phyloP scores from a whole-genome alignment of 2,888 invertebrate genomes.

The Synanthedon myopaeformis region DNA sequence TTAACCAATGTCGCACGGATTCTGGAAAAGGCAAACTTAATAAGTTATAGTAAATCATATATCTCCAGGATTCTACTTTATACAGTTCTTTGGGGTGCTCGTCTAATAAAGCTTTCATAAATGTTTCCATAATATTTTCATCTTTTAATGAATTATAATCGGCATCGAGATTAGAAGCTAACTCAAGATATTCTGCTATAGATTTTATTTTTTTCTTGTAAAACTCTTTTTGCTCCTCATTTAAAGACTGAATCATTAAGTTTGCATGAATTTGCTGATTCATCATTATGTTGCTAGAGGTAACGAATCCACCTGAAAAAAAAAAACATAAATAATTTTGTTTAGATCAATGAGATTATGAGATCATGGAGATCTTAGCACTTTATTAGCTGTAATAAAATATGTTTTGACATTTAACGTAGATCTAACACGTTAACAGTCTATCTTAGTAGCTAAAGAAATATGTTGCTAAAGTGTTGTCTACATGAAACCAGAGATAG shows the following conservation, averaged over 20 bases:
- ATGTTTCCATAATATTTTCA: slow-evolving; percentile 68
- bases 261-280: slow-evolving; percentile 72
- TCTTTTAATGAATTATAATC: slow-evolving; percentile 65
- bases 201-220: slow-evolving; percentile 76
- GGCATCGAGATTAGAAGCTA: slow-evolving; percentile 42
- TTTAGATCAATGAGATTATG: too few species aligned
- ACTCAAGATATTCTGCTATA: slow-evolving; percentile 71
- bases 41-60: slow-evolving; percentile 73
- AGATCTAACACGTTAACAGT: too few species aligned
- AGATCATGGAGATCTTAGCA: too few species aligned
- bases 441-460: too few species aligned
- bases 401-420: too few species aligned
- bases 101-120: slow-evolving; percentile 73
- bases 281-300: slow-evolving; percentile 76
- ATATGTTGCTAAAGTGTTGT: too few species aligned
- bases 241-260: slow-evolving; percentile 75
- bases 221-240: slow-evolving; percentile 71
- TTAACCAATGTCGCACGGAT: slow-evolving; percentile 68
- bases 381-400: too few species aligned
- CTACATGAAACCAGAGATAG: too few species aligned
- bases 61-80: slow-evolving; percentile 77
- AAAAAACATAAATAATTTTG: not conserved
- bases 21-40: slow-evolving; percentile 72
- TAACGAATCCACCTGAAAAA: slow-evolving; percentile 75
- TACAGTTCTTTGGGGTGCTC: slow-evolving; percentile 72